Percentiles rank a stretch among this genome's conserved stretches.
Conservation (phyloP, 2,888 invertebrate species). For the Xestia xanthographa region DNA sequence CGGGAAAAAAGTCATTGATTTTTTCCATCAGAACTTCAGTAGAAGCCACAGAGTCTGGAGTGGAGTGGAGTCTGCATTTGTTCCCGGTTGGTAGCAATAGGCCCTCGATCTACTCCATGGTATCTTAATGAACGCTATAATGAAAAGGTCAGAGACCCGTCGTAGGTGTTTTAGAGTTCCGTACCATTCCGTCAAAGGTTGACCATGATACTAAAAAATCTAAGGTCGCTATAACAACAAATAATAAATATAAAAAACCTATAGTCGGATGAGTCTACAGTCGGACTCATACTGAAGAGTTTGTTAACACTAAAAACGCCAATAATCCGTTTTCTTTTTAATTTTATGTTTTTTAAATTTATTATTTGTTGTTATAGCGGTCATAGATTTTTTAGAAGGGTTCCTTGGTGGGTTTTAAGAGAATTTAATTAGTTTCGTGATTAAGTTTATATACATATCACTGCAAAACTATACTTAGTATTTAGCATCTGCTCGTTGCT, state of each 20-base stretch:
- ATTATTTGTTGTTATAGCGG: too few relatives aligned
- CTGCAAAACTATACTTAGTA: slow-evolving; percentile 4
- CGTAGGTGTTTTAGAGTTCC: background rate
- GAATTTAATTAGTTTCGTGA: background rate
- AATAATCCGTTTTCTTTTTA: too few relatives aligned
- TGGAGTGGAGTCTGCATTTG: background rate
- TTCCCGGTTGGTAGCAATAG: background rate
- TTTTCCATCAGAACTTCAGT: background rate
- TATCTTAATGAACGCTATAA: background rate
- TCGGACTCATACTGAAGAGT: background rate
- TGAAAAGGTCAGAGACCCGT: background rate
- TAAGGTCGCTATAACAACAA: background rate
- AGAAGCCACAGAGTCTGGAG: background rate
- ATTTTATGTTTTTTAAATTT: too few relatives aligned
- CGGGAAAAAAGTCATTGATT: background rate
- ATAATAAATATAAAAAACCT: too few relatives aligned
- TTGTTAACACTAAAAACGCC: background rate
- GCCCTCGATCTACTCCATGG: background rate
- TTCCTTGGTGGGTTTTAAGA: too few relatives aligned
- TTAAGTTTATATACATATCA: too few relatives aligned
- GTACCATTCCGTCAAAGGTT: background rate
- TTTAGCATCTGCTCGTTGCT: background rate
- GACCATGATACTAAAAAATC: background rate
- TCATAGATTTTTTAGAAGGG: too few relatives aligned
- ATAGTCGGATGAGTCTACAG: background rate